A percentile compares a stretch with the other conserved stretches of the same genome.
Evolutionary conservation across 2,113 vertebrate genomes (phyloP).

Genomic region (Corythaixoides concolor): DNA sequence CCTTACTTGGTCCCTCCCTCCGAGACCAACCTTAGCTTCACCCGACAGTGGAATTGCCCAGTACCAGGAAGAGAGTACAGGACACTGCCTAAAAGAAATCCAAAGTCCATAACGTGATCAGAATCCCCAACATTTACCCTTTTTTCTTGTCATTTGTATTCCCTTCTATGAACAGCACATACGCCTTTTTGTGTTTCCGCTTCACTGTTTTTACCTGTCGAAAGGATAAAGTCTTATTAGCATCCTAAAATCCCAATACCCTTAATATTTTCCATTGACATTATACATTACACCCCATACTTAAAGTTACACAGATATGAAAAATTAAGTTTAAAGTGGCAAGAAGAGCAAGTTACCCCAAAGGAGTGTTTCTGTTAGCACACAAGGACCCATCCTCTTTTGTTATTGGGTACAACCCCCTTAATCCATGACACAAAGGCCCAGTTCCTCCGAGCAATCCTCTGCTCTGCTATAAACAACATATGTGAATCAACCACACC

Average conservation of each 20-base stretch:
- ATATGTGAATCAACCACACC: accelerated
- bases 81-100: accelerated
- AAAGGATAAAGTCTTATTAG: background rate
- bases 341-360: background rate
- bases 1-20: background rate
- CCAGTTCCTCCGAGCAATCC: background rate
- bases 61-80: background rate
- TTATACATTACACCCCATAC: accelerated
- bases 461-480: accelerated
- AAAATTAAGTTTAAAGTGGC: background rate
- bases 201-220: slow-evolving; percentile 85
- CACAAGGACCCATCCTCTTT: background rate
- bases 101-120: accelerated
- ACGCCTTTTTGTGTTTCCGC: slow-evolving; percentile 81
- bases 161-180: slow-evolving; percentile 83
- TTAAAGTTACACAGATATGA: background rate
- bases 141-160: slow-evolving; percentile 69
- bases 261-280: accelerated
- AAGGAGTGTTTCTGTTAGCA: accelerated
- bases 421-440: accelerated
- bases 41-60: accelerated
- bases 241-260: accelerated
- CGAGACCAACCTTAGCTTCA: background rate
- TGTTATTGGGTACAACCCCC: accelerated
- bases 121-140: slow-evolving; percentile 73